A percentile compares a stretch with the other conserved stretches of the same genome.
Conservation (phyloP, 2,888 invertebrate species). For the Miltochrista miniata region DNA sequence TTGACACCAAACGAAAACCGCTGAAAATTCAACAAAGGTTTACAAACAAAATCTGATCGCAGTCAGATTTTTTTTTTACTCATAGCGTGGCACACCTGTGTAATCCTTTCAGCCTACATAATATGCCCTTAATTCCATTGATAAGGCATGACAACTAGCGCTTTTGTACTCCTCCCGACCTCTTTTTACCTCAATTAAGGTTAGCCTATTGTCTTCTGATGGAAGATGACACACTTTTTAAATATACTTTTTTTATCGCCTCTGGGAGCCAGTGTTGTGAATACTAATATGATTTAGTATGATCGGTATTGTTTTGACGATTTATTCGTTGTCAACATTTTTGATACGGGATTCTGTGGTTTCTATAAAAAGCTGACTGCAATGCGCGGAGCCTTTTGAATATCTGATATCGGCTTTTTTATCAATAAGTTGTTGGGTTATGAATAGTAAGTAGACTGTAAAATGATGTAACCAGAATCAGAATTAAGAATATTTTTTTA, state of each 20-base stretch:
- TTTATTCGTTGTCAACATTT: conserved; percentile 68
- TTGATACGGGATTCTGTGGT: conserved; percentile 40
- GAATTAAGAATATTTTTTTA: no score
- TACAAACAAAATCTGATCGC: conserved; percentile 43
- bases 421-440: not conserved
- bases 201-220: conserved; percentile 69
- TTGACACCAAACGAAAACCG: conserved; percentile 16
- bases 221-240: conserved; percentile 74
- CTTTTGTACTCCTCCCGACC: conserved; percentile 66
- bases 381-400: not conserved
- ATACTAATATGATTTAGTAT: conserved; percentile 77
- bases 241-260: conserved; percentile 40
- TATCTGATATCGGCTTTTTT: no score
- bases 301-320: conserved; percentile 67
- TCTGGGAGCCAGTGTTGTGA: conserved; percentile 71
- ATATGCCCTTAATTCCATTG: conserved; percentile 81
- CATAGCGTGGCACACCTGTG: conserved; percentile 73
- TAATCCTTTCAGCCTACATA: conserved; percentile 80
- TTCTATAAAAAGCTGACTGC: conserved; percentile 46
- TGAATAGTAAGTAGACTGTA: conserved; percentile 9
- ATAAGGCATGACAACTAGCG: conserved; percentile 80
- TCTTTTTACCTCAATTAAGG: conserved; percentile 75
- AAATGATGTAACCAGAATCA: conserved; percentile 15
- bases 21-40: conserved; percentile 25
- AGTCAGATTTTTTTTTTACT: conserved; percentile 39